These are phyloP conservation scores for Acanthisitta chloris DNA, from an alignment of 2,113 vertebrate species.

Conservation along the genomic window DNA sequence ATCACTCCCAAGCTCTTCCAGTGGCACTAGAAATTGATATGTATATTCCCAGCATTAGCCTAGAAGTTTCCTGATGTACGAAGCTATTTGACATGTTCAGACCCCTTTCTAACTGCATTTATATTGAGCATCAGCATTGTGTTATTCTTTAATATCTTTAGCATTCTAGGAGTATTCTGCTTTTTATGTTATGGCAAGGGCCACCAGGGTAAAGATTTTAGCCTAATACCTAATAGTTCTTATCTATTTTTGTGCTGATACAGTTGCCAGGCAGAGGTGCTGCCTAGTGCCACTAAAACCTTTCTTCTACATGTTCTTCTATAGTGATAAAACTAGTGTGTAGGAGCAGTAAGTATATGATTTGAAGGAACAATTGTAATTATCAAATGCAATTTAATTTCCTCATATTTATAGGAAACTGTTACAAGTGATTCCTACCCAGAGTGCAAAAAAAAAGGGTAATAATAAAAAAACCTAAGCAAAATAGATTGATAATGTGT, in stretches of 20 bases:
- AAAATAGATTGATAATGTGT: neutral
- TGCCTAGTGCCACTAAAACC: neutral
- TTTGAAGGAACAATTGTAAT: neutral
- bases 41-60: neutral
- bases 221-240: neutral
- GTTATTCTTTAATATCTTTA: neutral
- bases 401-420: neutral
- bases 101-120: rapidly evolving
- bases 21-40: rapidly evolving
- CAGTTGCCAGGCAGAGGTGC: neutral
- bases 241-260: neutral
- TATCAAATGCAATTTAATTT: neutral
- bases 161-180: neutral
- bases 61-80: neutral
- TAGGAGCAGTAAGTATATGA: neutral
- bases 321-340: neutral
- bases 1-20: neutral
- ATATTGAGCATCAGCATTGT: rapidly evolving
- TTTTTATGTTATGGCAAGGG: neutral
- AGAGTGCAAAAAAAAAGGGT: neutral
- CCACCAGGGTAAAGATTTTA: neutral
- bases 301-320: too few species aligned
- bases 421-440: neutral
- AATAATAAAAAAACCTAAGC: neutral
- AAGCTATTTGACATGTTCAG: rapidly evolving